Conservation (phyloP, 2,888 invertebrate species). For the Leptinotarsa peninsularis region DNA sequence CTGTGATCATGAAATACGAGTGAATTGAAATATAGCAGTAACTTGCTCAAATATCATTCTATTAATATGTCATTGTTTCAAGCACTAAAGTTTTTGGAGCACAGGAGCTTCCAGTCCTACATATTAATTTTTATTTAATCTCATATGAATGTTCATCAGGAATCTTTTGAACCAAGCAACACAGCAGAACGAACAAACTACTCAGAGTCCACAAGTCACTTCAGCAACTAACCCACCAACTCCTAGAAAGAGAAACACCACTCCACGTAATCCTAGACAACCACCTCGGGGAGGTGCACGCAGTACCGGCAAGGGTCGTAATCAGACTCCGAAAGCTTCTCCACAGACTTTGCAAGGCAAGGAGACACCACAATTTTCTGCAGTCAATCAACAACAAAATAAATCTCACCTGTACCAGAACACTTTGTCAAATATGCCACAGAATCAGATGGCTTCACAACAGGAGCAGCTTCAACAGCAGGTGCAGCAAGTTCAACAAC, state of each 20-base stretch:
- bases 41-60: too few relatives aligned
- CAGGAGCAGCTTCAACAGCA: slow-evolving; percentile 32
- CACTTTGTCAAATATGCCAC: slow-evolving; percentile 20
- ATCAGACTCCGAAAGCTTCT: slow-evolving; percentile 15
- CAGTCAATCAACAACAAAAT: slow-evolving; percentile 42
- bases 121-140: neutral
- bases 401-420: slow-evolving; percentile 35
- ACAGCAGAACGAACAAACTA: neutral
- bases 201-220: neutral
- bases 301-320: slow-evolving; percentile 5
- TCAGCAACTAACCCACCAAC: slow-evolving; percentile 3
- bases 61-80: too few relatives aligned
- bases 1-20: too few relatives aligned
- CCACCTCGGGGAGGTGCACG: neutral
- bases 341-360: slow-evolving; percentile 31
- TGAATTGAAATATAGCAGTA: too few relatives aligned
- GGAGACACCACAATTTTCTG: slow-evolving; percentile 39
- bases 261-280: slow-evolving; percentile 25
- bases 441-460: slow-evolving; percentile 23
- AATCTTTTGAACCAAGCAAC: neutral
- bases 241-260: slow-evolving; percentile 20
- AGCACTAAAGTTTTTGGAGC: too few relatives aligned
- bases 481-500: slow-evolving; percentile 41
- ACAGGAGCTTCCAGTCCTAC: too few relatives aligned
- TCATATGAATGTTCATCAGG: neutral